Percentiles rank a stretch among this genome's conserved stretches.
phyloP scores from a whole-genome alignment of 2,797 vertebrate species.

The Nannoperca obscura region DNA sequence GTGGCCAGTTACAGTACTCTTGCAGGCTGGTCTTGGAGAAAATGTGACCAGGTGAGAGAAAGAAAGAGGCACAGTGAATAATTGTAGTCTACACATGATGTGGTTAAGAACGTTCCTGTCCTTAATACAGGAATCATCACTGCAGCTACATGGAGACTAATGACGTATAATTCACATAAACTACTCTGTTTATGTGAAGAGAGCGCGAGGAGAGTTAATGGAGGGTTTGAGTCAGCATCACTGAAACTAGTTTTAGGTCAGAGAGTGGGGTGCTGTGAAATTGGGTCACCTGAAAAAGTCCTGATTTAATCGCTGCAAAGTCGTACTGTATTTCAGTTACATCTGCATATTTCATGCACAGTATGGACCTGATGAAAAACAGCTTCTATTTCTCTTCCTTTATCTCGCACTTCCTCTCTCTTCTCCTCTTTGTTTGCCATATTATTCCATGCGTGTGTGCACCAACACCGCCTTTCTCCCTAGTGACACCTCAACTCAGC shows the following conservation, averaged over 20 bases:
- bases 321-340: conserved; percentile 24
- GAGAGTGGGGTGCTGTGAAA: conserved; percentile 47
- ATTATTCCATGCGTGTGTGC: conserved; percentile 43
- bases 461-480: conserved; percentile 40
- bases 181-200: conserved; percentile 22
- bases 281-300: conserved; percentile 57
- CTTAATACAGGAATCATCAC: conserved; percentile 6
- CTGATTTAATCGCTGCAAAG: conserved; percentile 46
- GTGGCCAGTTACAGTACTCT: neutral
- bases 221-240: conserved; percentile 56
- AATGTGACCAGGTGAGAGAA: conserved; percentile 4
- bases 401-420: neutral
- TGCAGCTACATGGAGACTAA: conserved; percentile 20
- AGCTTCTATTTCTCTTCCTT: conserved; percentile 9
- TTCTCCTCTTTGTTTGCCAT: conserved; percentile 31
- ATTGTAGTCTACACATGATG: neutral
- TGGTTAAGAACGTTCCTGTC: neutral
- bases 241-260: conserved; percentile 61
- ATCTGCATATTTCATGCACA: conserved; percentile 25
- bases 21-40: neutral
- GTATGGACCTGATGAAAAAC: conserved; percentile 27
- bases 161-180: conserved; percentile 36
- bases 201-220: conserved; percentile 3
- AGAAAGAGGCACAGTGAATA: neutral
- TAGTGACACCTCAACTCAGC: conserved; percentile 37